These are phyloP conservation scores for Boulengeromyrus knoepffleri DNA, from an alignment of 2,113 vertebrate genomes.

Conservation along the genomic window DNA sequence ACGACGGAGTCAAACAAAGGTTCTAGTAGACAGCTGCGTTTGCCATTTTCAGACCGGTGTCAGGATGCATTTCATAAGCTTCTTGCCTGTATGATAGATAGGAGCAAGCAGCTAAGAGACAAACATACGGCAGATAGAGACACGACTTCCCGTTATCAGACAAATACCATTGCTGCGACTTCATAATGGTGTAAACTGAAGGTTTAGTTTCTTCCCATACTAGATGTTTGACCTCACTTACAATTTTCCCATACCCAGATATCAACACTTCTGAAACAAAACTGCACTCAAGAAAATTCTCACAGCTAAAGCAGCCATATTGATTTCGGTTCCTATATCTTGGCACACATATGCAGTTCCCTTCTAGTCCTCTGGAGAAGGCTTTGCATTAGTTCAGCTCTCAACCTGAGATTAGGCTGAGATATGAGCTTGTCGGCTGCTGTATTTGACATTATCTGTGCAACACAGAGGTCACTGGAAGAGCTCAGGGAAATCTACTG, in stretches of 20 bases:
- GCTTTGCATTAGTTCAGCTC: not conserved
- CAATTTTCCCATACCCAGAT: not conserved
- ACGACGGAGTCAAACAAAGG: not conserved
- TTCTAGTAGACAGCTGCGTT: not conserved
- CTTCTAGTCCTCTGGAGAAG: not conserved
- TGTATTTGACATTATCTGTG: not conserved
- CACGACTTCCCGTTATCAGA: not conserved
- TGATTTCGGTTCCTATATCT: slow-evolving; percentile 5
- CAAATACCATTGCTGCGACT: not conserved
- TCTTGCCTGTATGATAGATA: not conserved
- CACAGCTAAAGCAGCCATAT: not conserved
- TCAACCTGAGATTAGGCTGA: not conserved
- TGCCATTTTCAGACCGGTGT: slow-evolving; percentile 1
- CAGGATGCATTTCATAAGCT: not conserved
- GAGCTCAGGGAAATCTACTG: not conserved
- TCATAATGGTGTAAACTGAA: not conserved
- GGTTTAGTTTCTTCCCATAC: not conserved
- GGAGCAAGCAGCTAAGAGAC: not conserved
- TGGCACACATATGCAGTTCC: not conserved
- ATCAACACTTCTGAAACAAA: slow-evolving; percentile 4
- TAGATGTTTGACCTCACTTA: not conserved
- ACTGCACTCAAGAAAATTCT: not conserved
- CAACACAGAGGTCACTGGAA: not conserved
- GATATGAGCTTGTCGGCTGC: slow-evolving; percentile 1
- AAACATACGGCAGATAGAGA: not conserved